phyloP scores from a whole-genome alignment of 2,113 vertebrate species.

The Ploceus nigricollis region DNA sequence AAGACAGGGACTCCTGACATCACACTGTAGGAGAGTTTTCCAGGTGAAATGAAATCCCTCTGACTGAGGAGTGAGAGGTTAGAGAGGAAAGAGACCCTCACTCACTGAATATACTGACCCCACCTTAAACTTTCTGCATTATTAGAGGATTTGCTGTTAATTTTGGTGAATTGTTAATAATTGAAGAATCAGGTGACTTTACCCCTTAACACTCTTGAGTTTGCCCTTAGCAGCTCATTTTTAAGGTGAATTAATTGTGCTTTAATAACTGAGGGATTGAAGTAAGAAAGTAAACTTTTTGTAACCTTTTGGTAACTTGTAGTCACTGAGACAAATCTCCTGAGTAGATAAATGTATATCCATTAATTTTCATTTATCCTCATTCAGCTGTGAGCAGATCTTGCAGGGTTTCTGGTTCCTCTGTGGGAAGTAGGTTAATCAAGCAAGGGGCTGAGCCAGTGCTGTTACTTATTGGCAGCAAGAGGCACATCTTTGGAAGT shows the following conservation, averaged over 20 bases:
- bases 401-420: neutral
- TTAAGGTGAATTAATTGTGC: neutral
- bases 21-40: fast-evolving
- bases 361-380: neutral
- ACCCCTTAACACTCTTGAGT: neutral
- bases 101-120: too few species aligned
- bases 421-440: neutral
- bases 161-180: neutral
- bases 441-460: neutral
- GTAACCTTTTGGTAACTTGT: neutral
- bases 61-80: neutral
- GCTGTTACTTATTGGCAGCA: neutral
- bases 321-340: neutral
- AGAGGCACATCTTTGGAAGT: neutral
- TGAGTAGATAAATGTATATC: fast-evolving
- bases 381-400: neutral
- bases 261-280: neutral
- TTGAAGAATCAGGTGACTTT: neutral
- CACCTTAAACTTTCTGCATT: neutral
- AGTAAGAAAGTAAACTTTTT: neutral
- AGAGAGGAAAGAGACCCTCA: neutral
- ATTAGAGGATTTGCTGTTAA: neutral
- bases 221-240: neutral
- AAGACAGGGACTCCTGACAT: neutral
- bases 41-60: neutral